Evolutionary conservation across 2,113 vertebrate genomes (phyloP).

Genomic region (Callaeas wilsoni): DNA sequence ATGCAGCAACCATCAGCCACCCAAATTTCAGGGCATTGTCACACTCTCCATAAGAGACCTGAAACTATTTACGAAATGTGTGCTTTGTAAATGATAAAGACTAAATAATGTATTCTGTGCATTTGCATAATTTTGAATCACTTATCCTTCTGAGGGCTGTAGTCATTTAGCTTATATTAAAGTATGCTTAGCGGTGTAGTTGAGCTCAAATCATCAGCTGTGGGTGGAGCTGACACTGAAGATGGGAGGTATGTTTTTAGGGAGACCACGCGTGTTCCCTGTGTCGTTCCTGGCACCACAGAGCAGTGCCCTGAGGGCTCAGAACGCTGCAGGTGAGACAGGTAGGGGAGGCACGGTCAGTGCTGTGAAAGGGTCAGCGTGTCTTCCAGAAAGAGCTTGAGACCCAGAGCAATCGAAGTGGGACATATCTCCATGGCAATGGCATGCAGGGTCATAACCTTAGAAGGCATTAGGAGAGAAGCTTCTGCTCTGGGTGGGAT

Average conservation of each 20-base stretch:
- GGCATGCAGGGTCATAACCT: background rate
- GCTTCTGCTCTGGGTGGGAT: background rate
- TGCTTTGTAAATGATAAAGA: background rate
- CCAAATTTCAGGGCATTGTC: background rate
- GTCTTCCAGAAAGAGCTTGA: background rate
- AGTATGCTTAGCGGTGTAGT: background rate
- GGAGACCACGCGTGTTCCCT: accelerated
- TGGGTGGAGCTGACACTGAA: background rate
- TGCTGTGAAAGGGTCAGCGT: background rate
- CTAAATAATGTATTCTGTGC: background rate
- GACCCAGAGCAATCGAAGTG: background rate
- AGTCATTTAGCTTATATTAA: background rate
- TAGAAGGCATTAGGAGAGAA: background rate
- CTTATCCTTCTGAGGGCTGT: slow-evolving; percentile 6
- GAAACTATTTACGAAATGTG: background rate
- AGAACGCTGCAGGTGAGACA: background rate
- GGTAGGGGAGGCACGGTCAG: background rate
- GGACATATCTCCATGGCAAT: accelerated
- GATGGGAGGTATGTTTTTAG: background rate
- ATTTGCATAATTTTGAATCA: slow-evolving; percentile 40
- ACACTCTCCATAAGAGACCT: background rate
- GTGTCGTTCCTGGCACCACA: background rate
- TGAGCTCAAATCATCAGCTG: background rate
- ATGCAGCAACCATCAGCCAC: background rate
- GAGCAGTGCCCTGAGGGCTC: background rate